Evolutionary conservation across 1,140 invertebrate species (phyloP).

Genomic region (Luehdorfia chinensis): DNA sequence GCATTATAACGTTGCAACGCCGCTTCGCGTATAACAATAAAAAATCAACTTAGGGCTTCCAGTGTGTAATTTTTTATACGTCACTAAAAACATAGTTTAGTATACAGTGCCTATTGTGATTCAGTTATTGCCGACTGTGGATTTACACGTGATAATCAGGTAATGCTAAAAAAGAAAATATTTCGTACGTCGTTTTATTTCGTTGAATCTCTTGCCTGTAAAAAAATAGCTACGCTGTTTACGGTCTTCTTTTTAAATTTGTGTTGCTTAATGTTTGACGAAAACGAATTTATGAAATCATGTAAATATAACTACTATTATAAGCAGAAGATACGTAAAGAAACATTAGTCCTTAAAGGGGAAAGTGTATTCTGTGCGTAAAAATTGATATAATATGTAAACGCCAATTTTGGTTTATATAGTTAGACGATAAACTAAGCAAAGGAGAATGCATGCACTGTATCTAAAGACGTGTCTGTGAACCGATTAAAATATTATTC

Average conservation of each 20-base stretch:
- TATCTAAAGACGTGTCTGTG: no score
- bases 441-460: no score
- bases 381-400: no score
- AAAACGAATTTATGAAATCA: no score
- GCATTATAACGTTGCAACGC: not conserved
- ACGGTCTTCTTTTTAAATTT: not conserved
- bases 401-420: no score
- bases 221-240: not conserved
- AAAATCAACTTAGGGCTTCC: slow-evolving; percentile 11
- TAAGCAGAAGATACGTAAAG: no score
- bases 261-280: not conserved
- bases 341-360: no score
- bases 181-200: not conserved
- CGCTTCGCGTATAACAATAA: slow-evolving; percentile 1
- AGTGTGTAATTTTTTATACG: slow-evolving; percentile 2
- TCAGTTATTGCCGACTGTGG: slow-evolving; percentile 1
- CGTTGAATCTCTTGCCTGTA: not conserved
- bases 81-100: not conserved
- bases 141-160: slow-evolving; percentile 7
- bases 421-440: no score
- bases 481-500: no score
- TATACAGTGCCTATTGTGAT: slow-evolving; percentile 6
- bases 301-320: no score
- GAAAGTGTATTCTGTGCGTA: no score
- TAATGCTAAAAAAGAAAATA: not conserved